Conservation (phyloP, 2,113 vertebrate species). For the Cyphomyrus discorhynchus region DNA sequence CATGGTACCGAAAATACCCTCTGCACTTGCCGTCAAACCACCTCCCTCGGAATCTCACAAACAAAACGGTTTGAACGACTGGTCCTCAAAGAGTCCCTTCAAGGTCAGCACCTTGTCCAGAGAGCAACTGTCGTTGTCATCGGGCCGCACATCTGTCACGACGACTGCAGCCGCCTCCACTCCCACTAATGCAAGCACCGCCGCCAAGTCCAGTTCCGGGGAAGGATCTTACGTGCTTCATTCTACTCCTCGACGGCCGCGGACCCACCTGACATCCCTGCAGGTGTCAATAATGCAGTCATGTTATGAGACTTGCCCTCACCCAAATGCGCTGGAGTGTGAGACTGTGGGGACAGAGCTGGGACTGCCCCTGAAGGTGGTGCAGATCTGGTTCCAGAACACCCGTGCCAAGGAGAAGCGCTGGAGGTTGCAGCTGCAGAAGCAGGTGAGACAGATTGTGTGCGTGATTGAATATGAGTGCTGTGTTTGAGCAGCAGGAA, state of each 20-base stretch:
- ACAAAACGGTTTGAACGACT: slow-evolving; percentile 64
- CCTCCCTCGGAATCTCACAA: slow-evolving; percentile 49
- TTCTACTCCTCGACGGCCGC: slow-evolving; percentile 68
- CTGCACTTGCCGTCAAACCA: slow-evolving; percentile 51
- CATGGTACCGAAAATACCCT: slow-evolving; percentile 59
- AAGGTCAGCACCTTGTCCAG: slow-evolving; percentile 67
- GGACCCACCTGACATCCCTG: slow-evolving; percentile 80
- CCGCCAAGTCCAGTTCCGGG: slow-evolving; percentile 48
- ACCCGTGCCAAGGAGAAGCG: slow-evolving; percentile 88
- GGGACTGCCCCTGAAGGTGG: slow-evolving; percentile 77
- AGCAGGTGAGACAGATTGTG: slow-evolving; percentile 48
- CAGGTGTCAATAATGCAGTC: slow-evolving; percentile 83
- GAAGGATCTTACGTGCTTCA: slow-evolving; percentile 57
- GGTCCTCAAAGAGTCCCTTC: slow-evolving; percentile 58
- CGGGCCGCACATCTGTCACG: slow-evolving; percentile 33
- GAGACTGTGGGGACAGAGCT: slow-evolving; percentile 77
- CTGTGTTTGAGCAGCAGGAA: neutral
- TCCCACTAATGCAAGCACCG: neutral
- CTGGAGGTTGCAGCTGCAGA: slow-evolving; percentile 75
- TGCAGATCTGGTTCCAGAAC: slow-evolving; percentile 92
- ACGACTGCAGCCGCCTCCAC: neutral
- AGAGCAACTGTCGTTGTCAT: slow-evolving; percentile 59
- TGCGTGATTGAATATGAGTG: neutral
- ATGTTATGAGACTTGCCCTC: slow-evolving; percentile 81
- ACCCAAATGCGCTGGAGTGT: slow-evolving; percentile 82